These are phyloP conservation scores for Orthonychiurus folsomi DNA, from an alignment of 2,888 invertebrate species.

Conservation along the genomic window DNA sequence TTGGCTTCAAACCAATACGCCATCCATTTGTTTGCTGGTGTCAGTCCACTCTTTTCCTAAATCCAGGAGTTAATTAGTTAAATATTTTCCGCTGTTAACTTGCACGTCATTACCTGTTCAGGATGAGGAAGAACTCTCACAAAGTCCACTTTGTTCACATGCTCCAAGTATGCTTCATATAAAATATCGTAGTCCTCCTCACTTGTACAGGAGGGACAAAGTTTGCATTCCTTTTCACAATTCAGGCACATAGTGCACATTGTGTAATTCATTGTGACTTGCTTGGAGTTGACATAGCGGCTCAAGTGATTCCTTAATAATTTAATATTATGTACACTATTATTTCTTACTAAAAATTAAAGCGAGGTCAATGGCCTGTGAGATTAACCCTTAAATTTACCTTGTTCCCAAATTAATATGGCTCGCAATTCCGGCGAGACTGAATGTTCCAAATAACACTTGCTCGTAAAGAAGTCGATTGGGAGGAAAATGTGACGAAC, in stretches of 20 bases:
- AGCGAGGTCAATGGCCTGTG: conserved; percentile 13
- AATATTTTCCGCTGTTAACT: not conserved
- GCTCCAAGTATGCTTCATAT: conserved; percentile 65
- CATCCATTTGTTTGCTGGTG: conserved; percentile 4
- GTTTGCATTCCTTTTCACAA: conserved; percentile 56
- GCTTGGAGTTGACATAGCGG: conserved; percentile 42
- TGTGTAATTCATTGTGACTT: conserved; percentile 64
- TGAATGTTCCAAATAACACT: conserved; percentile 73
- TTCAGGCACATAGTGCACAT: conserved; percentile 52
- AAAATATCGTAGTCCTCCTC: conserved; percentile 53
- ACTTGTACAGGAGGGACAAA: conserved; percentile 70
- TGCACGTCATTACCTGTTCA: not conserved
- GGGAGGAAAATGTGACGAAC: conserved; percentile 81
- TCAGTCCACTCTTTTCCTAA: conserved; percentile 7
- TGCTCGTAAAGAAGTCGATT: conserved; percentile 83
- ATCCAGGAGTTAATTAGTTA: conserved; percentile 2
- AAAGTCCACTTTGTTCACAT: conserved; percentile 68
- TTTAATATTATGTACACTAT: not conserved
- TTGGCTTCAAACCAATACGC: conserved; percentile 10
- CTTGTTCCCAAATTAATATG: conserved; percentile 17
- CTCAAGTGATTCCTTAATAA: not conserved
- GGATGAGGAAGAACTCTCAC: conserved; percentile 68
- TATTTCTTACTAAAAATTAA: not conserved
- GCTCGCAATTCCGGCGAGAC: conserved; percentile 61
- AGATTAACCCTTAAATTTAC: conserved; percentile 7